Conservation (phyloP, 2,113 vertebrate genomes). For the Nymphicus hollandicus region DNA sequence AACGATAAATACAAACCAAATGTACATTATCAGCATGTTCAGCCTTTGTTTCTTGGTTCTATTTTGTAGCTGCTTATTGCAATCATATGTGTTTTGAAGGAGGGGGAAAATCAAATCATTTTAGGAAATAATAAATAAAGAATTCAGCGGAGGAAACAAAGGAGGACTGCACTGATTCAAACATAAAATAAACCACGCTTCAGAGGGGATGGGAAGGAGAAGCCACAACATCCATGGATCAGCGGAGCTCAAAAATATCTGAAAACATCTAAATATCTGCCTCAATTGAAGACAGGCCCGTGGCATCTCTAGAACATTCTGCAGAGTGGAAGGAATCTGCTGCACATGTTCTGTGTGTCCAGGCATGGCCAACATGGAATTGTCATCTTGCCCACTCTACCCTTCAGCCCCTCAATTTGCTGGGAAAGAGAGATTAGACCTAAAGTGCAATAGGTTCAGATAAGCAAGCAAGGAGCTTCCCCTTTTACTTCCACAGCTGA, state of each 20-base stretch:
- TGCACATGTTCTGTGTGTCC: neutral
- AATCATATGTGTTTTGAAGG: conserved; percentile 47
- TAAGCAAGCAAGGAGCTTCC: neutral
- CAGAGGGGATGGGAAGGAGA: neutral
- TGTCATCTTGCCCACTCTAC: neutral
- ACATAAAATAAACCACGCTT: conserved; percentile 29
- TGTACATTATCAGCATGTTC: conserved; percentile 69
- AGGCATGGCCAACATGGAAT: accelerated
- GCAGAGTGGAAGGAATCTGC: neutral
- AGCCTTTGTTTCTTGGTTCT: conserved; percentile 52
- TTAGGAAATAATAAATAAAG: conserved; percentile 72
- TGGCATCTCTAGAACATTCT: neutral
- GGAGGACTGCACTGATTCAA: conserved; percentile 1
- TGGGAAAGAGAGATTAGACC: neutral
- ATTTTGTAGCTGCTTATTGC: conserved; percentile 60
- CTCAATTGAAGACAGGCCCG: accelerated
- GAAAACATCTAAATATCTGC: neutral
- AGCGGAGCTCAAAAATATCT: neutral
- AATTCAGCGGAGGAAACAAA: conserved; percentile 46
- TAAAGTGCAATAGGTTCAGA: accelerated
- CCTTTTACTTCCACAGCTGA: neutral
- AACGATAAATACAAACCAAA: conserved; percentile 69
- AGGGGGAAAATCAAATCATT: conserved; percentile 57
- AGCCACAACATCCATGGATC: neutral
- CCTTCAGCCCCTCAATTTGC: neutral